A percentile compares a stretch with the other conserved stretches of the same genome.
phyloP scores from a whole-genome alignment of 1,140 invertebrate species.

The Trissolcus basalis region DNA sequence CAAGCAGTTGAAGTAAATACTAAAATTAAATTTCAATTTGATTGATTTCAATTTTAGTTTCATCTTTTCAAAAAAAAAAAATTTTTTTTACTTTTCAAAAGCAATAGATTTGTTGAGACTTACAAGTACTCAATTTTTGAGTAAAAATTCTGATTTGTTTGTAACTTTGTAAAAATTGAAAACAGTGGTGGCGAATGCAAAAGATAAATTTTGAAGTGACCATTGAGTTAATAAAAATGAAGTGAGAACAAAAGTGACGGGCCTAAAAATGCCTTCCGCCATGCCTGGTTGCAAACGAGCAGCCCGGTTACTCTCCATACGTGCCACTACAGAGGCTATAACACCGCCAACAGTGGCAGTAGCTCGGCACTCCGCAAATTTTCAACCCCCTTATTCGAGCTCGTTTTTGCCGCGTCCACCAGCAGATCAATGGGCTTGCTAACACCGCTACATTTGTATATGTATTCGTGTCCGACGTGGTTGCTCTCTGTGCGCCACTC shows the following conservation, averaged over 20 bases:
- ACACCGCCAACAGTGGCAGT: constrained; percentile 53
- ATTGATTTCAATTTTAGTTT: too few relatives aligned
- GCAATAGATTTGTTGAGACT: too few relatives aligned
- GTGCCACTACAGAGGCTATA: constrained; percentile 54
- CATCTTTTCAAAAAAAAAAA: too few relatives aligned
- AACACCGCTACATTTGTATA: constrained; percentile 73
- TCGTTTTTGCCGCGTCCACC: constrained; percentile 74
- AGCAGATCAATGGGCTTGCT: constrained; percentile 76
- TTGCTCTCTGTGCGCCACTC: constrained; percentile 56
- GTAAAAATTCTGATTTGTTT: too few relatives aligned
- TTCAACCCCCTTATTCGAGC: constrained; percentile 72
- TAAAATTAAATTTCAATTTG: too few relatives aligned
- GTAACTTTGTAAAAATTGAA: too few relatives aligned
- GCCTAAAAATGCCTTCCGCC: constrained; percentile 31
- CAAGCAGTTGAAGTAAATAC: too few relatives aligned
- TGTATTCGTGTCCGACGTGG: constrained; percentile 66
- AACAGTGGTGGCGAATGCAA: too few relatives aligned
- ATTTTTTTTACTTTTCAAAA: too few relatives aligned
- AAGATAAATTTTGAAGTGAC: background rate
- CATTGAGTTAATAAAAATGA: background rate
- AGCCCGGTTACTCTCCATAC: constrained; percentile 37
- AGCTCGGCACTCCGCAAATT: constrained; percentile 75
- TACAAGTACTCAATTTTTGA: too few relatives aligned
- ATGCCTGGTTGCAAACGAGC: constrained; percentile 36
- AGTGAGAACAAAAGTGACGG: constrained; percentile 8